Percentiles rank a stretch among this genome's conserved stretches.
These are phyloP conservation scores for Thalassaphorura encarpata DNA, from an alignment of 1,140 invertebrate genomes.

Conservation along the genomic window DNA sequence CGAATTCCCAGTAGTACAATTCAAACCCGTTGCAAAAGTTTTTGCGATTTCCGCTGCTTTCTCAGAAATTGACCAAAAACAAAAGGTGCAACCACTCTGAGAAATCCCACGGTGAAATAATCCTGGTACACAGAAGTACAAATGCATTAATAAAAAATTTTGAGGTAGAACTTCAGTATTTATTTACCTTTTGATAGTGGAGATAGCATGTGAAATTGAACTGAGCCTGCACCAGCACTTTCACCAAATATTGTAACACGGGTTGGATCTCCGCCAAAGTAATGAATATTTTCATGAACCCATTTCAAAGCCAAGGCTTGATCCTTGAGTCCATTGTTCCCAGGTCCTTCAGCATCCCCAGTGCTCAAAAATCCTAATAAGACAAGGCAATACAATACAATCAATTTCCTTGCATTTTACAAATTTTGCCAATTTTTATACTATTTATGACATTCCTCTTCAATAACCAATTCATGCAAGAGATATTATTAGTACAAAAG, in stretches of 20 bases:
- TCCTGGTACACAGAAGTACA: not conserved
- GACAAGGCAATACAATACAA: too few species aligned
- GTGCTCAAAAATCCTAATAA: slow-evolving; percentile 10
- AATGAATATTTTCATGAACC: slow-evolving; percentile 19
- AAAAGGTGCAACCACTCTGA: slow-evolving; percentile 26
- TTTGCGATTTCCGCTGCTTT: slow-evolving; percentile 5
- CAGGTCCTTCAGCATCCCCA: slow-evolving; percentile 11
- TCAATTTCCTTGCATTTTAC: too few species aligned
- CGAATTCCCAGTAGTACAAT: slow-evolving; percentile 15
- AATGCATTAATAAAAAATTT: not conserved
- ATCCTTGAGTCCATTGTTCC: slow-evolving; percentile 17
- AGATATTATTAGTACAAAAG: too few species aligned
- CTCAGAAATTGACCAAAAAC: slow-evolving; percentile 30
- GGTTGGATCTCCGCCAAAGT: slow-evolving; percentile 14
- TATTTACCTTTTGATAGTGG: slow-evolving; percentile 25
- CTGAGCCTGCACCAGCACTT: slow-evolving; percentile 23
- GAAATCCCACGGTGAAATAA: slow-evolving; percentile 28
- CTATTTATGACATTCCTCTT: too few species aligned
- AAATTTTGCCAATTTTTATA: too few species aligned
- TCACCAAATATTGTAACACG: slow-evolving; percentile 4
- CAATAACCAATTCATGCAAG: too few species aligned
- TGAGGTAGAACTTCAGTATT: not conserved
- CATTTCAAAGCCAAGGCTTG: slow-evolving; percentile 16
- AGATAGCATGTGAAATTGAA: slow-evolving; percentile 30
- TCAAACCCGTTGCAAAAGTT: slow-evolving; percentile 5